Evolutionary conservation across 2,113 vertebrate species (phyloP).

Genomic region (Phainopepla nitens): DNA sequence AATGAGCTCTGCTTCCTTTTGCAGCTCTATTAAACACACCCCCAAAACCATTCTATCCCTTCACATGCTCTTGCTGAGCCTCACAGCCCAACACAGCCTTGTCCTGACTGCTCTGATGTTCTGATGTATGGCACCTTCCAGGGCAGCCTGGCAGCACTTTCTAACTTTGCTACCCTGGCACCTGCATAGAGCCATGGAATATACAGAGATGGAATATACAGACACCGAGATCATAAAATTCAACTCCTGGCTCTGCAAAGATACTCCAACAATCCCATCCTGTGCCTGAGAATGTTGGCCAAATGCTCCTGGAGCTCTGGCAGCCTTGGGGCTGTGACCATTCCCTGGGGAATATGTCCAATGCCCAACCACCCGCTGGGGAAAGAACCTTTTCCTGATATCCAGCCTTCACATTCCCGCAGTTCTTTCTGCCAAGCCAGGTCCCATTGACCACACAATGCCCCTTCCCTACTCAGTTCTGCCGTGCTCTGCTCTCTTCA

Average conservation of each 20-base stretch:
- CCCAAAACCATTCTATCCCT: background rate
- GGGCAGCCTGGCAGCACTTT: background rate
- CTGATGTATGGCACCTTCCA: background rate
- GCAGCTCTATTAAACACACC: background rate
- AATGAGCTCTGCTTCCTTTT: background rate
- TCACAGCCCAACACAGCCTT: background rate
- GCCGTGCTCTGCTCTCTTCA: background rate
- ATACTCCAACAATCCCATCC: background rate
- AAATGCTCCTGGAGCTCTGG: background rate
- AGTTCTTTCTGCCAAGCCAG: background rate
- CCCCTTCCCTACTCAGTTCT: rapidly evolving
- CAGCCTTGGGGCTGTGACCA: rapidly evolving
- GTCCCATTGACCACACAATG: rapidly evolving
- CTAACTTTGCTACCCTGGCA: background rate
- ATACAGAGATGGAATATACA: background rate
- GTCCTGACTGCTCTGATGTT: background rate
- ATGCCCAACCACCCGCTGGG: background rate
- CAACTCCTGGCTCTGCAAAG: background rate
- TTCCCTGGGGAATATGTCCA: background rate
- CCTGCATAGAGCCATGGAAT: background rate
- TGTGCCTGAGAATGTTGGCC: background rate
- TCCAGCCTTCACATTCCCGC: background rate
- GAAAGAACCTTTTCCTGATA: background rate
- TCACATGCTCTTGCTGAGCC: background rate
- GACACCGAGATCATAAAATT: background rate